These are phyloP conservation scores for Nemoura dubitans DNA, from an alignment of 2,888 invertebrate genomes.

Conservation along the genomic window DNA sequence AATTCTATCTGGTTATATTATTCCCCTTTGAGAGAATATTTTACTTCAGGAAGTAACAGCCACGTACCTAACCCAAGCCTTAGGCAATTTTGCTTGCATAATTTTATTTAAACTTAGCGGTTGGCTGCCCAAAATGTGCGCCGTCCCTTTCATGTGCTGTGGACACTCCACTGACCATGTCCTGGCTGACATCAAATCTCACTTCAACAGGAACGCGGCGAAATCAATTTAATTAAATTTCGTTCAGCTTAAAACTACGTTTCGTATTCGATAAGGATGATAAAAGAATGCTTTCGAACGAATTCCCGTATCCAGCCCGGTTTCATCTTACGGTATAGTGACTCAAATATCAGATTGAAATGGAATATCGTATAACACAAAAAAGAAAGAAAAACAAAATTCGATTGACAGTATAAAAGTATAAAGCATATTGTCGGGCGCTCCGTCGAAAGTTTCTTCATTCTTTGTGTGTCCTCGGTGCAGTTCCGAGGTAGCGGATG, in stretches of 20 bases:
- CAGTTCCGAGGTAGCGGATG: constrained; percentile 42
- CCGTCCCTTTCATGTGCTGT: no score
- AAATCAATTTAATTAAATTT: background rate
- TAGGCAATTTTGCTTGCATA: background rate
- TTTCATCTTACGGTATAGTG: background rate
- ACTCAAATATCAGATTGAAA: background rate
- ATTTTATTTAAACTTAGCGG: background rate
- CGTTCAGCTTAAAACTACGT: background rate
- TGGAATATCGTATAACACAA: background rate
- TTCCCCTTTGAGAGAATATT: no score
- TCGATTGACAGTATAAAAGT: background rate
- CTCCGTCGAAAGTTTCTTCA: background rate
- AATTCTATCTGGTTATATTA: no score
- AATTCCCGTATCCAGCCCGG: background rate
- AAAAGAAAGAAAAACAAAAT: background rate
- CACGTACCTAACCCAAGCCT: background rate
- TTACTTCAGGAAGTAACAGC: no score
- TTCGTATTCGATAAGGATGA: background rate
- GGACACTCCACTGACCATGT: background rate
- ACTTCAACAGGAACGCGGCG: background rate
- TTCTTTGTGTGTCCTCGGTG: background rate
- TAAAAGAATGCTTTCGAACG: background rate
- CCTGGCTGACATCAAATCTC: background rate
- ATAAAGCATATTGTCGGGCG: background rate
- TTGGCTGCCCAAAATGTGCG: background rate